A percentile compares a stretch with the other conserved stretches of the same genome.
phyloP scores from a whole-genome alignment of 2,888 invertebrate species.

The Torymus texanus region DNA sequence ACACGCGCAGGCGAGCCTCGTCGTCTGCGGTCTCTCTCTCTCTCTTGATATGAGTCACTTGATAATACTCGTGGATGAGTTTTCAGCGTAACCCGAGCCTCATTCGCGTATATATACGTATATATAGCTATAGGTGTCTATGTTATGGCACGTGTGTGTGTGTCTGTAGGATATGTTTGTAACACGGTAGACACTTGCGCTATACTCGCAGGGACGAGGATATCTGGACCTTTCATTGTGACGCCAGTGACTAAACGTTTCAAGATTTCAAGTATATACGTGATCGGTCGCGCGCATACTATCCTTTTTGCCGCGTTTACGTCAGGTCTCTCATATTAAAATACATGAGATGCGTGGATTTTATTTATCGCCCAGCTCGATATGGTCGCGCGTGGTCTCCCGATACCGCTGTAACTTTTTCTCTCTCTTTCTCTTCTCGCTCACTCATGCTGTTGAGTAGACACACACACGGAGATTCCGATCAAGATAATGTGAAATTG shows the following conservation, averaged over 20 bases:
- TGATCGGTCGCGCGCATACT: background rate
- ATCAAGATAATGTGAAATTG: too few species aligned
- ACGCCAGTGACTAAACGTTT: slow-evolving; percentile 42
- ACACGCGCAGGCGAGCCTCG: background rate
- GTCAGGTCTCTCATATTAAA: slow-evolving; percentile 34
- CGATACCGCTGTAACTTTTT: too few species aligned
- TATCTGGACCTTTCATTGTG: slow-evolving; percentile 36
- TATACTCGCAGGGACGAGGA: background rate
- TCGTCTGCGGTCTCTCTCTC: slow-evolving; percentile 33
- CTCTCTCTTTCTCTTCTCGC: too few species aligned
- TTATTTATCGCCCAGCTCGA: slow-evolving; percentile 2
- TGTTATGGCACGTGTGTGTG: slow-evolving; percentile 13
- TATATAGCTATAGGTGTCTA: background rate
- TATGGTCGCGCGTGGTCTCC: too few species aligned
- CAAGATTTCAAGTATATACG: slow-evolving; percentile 34
- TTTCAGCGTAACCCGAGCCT: slow-evolving; percentile 41
- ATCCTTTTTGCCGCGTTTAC: slow-evolving; percentile 21
- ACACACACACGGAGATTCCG: too few species aligned
- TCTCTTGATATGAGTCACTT: slow-evolving; percentile 45
- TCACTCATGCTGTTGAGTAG: too few species aligned
- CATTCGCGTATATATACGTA: background rate
- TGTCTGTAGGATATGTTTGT: background rate
- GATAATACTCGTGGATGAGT: slow-evolving; percentile 53
- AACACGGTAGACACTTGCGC: slow-evolving; percentile 5
- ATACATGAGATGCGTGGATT: slow-evolving; percentile 27